A percentile compares a stretch with the other conserved stretches of the same genome.
Evolutionary conservation across 2,888 invertebrate genomes (phyloP).

Genomic region (Timema podura): DNA sequence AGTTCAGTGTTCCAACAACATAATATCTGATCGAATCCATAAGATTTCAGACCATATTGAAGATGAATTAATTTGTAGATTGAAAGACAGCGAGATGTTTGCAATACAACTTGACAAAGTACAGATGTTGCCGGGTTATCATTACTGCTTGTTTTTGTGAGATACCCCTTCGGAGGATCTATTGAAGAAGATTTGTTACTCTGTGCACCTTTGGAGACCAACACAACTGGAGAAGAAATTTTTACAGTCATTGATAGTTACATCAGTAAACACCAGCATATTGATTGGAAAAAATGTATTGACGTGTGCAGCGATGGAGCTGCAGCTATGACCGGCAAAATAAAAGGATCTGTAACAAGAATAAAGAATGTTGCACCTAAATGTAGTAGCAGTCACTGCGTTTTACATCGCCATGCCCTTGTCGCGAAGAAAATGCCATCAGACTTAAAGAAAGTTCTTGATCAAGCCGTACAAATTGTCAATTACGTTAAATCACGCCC

Average conservation of each 20-base stretch:
- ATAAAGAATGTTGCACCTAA: too few relatives aligned
- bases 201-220: not conserved
- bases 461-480: slow-evolving; percentile 15
- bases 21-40: slow-evolving; percentile 24
- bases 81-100: too few relatives aligned
- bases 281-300: too few relatives aligned
- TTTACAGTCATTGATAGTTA: slow-evolving; percentile 4
- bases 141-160: slow-evolving; percentile 7
- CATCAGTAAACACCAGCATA: too few relatives aligned
- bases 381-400: too few relatives aligned
- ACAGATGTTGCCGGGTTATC: slow-evolving; percentile 10
- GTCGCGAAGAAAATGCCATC: slow-evolving; percentile 2
- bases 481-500: slow-evolving; percentile 14
- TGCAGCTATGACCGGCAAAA: too few relatives aligned
- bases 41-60: slow-evolving; percentile 30
- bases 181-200: slow-evolving; percentile 17
- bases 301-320: too few relatives aligned
- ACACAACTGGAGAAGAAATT: not conserved
- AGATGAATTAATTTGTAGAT: not conserved
- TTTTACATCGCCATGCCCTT: slow-evolving; percentile 2
- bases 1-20: slow-evolving; percentile 25
- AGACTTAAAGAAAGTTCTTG: slow-evolving; percentile 16
- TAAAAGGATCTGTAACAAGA: too few relatives aligned
- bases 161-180: not conserved
- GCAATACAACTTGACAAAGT: too few relatives aligned